Base-by-base conservation (phyloP, 2,113 vertebrate species). In the Dunckerocampus dactyliophorus region DNA sequence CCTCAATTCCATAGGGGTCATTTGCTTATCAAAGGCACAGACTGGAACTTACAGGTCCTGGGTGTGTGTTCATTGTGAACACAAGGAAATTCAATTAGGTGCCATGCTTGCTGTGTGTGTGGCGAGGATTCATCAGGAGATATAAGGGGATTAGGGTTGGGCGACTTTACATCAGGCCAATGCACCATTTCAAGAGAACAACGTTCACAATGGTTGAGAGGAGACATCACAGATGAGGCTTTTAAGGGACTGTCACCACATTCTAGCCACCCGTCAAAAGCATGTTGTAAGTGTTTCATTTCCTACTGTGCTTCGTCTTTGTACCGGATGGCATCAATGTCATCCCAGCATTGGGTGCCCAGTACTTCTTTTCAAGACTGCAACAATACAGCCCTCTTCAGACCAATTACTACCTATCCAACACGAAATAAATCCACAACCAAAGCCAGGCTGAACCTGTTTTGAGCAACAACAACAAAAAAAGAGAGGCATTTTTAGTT, bases 1-100 rank as follows among this genome's bases (percentile, higher is more conserved):
- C 93, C 92, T 91, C 92, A 94, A 94, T 94, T 92, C 92, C 92
- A 85, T 82, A 70, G 64, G 85, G 92, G 92, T 93, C 92, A 89
- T 84, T 92, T 93, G 92, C 89, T 93, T 94, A 94, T 94, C 92
- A 92, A 91, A 92, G 85, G 89, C 86, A 83, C 77, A 56, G 82
- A 89, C 85, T 89, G 81, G 83, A 90, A 87, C 89, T 86, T 56
- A 62, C 87, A 81, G 87, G 84, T 82, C 79, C 75, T 71, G 85
- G 88, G 84, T 83, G 88, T 84, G 89, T 89, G 88, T 88, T 91
- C 89, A 92, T 92, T 92, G 92, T 92, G 88, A 85, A 82, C 79
- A 83, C 79, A 84, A 85, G 89, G 88, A 93, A 92, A 94, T 93
- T 93, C 90, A 94, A 94, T 94, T 94, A 94, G 89, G 74, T 70